phyloP scores from a whole-genome alignment of 2,797 vertebrate genomes.

The Octomys mimax region DNA sequence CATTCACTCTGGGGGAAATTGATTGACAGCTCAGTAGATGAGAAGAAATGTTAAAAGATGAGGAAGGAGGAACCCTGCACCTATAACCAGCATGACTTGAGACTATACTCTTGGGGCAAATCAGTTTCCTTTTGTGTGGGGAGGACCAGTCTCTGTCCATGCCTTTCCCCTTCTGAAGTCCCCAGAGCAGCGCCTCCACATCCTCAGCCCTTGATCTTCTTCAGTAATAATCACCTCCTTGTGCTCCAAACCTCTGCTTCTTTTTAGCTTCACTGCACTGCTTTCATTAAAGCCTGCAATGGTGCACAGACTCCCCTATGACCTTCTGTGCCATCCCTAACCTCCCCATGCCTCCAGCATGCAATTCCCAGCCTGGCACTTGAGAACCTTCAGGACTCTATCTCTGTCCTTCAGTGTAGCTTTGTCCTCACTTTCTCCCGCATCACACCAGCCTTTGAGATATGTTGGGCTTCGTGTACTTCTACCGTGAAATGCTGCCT shows the following conservation, averaged over 20 bases:
- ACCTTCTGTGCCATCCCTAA: rapidly evolving
- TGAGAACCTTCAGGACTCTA: neutral
- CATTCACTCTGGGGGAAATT: neutral
- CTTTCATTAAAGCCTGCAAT: neutral
- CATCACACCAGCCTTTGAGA: neutral
- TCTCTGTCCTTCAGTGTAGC: neutral
- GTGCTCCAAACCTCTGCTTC: neutral
- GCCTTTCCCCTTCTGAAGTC: neutral
- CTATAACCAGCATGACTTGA: neutral
- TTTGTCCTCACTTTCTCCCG: neutral
- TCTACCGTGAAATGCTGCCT: neutral
- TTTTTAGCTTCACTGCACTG: neutral
- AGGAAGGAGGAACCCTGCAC: neutral
- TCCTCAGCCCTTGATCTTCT: too few relatives aligned
- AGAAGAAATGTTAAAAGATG: neutral
- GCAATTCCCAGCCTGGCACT: neutral
- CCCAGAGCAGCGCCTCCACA: neutral
- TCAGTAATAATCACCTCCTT: neutral
- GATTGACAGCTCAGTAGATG: neutral
- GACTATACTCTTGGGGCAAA: neutral
- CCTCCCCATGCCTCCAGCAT: neutral
- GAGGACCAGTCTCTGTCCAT: neutral
- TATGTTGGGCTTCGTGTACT: neutral
- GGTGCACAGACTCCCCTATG: neutral
- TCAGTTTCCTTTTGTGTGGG: neutral